Percentiles rank a stretch among this genome's conserved stretches.
phyloP scores from a whole-genome alignment of 2,888 invertebrate genomes.

The Brachyptera risi region DNA sequence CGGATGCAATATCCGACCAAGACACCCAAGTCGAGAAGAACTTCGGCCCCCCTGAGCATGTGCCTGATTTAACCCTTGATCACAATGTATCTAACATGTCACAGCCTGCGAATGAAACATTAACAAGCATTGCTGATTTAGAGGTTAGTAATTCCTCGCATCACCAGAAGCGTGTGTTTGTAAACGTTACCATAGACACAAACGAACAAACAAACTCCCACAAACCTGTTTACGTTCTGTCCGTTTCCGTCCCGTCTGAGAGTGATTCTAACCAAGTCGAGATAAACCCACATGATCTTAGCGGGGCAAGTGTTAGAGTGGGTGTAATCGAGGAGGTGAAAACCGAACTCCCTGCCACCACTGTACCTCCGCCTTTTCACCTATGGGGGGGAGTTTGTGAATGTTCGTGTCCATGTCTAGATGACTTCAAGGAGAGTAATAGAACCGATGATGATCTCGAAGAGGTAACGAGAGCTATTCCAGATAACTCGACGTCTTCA shows the following conservation, averaged over 20 bases:
- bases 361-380: slow-evolving; percentile 39
- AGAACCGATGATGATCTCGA: slow-evolving; percentile 33
- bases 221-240: slow-evolving; percentile 67
- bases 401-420: slow-evolving; percentile 68
- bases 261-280: slow-evolving; percentile 51
- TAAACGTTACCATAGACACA: slow-evolving; percentile 77
- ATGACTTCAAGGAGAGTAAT: slow-evolving; percentile 42
- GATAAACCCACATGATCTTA: slow-evolving; percentile 37
- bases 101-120: slow-evolving; percentile 10
- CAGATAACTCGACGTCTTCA: slow-evolving; percentile 8
- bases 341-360: slow-evolving; percentile 13
- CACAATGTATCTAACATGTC: slow-evolving; percentile 25
- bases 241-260: slow-evolving; percentile 71
- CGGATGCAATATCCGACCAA: not conserved
- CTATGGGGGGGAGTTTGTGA: slow-evolving; percentile 64
- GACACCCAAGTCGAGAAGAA: slow-evolving; percentile 13
- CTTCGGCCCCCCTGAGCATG: slow-evolving; percentile 25
- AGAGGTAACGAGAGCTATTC: not conserved
- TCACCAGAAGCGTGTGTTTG: slow-evolving; percentile 60
- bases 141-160: slow-evolving; percentile 25
- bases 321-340: slow-evolving; percentile 22
- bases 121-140: not conserved
- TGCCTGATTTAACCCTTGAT: slow-evolving; percentile 23
- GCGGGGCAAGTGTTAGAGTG: slow-evolving; percentile 29
- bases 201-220: slow-evolving; percentile 51